Base-by-base conservation (phyloP, 2,113 vertebrate species). In the Butorides virescens region DNA sequence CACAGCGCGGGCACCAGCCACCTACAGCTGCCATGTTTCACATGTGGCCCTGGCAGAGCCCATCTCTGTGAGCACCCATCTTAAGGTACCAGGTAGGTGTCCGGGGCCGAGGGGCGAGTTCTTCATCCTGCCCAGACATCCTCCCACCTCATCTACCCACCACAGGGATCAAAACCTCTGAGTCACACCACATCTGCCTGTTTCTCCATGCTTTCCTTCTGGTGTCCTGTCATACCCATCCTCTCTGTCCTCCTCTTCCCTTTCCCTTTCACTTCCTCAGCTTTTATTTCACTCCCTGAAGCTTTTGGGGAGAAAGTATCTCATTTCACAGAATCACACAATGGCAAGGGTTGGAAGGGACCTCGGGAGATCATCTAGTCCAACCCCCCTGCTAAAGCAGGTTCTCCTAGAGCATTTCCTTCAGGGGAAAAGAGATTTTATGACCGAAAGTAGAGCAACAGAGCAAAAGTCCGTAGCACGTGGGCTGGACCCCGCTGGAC, bases 21-120 rank as follows among this genome's bases (percentile, higher is more conserved):
- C 90, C 42, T 97, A 98, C 73, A 98, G 83, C 92, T 99, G 99
- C 92, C 97, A 82, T 49, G 98, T 99, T 76, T 96, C 98, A 44
- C 99, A 99, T 3, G 0, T 95, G 77, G 95, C 98, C 66, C 88
- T 98, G 70, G 42, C 93, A 52, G 77, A 98, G 79, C 97, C 97
- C 36, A 72, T 97, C 15, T 15, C 18, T 34, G 62, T 71, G 70
- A 95, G 88, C 7, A 13, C 32, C 75, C 81, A 49, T 74, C 86
- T 97, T 47, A 85, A 44, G 22, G 90, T 77, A 22, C 46, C 85
- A 97, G 96, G 97, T 95, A 96, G 58, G 59, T 12, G 3, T 39
- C 27, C 73, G 25, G 68, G 27, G 7, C 50, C 55, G 34, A 49
- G 25, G 29, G 12, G 3, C 0, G 0, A 67, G 15, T 56, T 52